Percentiles rank a stretch among this genome's conserved stretches.
Evolutionary conservation across 2,797 vertebrate species (phyloP).

Genomic region (Sebastolobus altivelis): DNA sequence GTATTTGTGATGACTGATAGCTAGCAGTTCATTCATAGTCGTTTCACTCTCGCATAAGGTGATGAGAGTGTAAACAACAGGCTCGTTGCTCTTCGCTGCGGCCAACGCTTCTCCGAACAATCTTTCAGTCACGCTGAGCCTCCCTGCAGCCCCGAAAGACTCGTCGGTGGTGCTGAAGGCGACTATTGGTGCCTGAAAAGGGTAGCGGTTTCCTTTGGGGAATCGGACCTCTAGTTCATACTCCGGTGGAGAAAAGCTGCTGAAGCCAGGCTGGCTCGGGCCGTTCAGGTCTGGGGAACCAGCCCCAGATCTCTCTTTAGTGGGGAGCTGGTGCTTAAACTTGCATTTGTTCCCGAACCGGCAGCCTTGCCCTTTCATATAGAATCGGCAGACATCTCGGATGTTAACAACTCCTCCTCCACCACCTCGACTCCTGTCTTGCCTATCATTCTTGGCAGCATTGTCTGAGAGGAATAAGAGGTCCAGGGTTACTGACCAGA

Average conservation of each 20-base stretch:
- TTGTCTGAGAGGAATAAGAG: slow-evolving; percentile 80
- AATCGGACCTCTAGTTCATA: slow-evolving; percentile 96
- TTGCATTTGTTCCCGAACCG: slow-evolving; percentile 92
- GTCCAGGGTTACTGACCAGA: slow-evolving; percentile 92
- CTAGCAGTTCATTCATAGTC: slow-evolving; percentile 86
- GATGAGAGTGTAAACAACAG: slow-evolving; percentile 92
- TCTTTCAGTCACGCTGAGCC: slow-evolving; percentile 90
- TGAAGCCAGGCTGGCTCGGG: slow-evolving; percentile 87
- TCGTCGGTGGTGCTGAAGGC: slow-evolving; percentile 94
- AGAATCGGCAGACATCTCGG: slow-evolving; percentile 90
- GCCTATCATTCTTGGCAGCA: slow-evolving; percentile 1
- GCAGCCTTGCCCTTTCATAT: slow-evolving; percentile 90
- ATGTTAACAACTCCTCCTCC: slow-evolving; percentile 39
- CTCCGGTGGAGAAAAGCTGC: slow-evolving; percentile 79
- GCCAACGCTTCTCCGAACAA: slow-evolving; percentile 90
- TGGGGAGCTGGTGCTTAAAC: slow-evolving; percentile 90
- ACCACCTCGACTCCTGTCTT: slow-evolving; percentile 23
- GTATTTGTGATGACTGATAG: slow-evolving; percentile 90
- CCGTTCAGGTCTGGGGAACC: slow-evolving; percentile 45
- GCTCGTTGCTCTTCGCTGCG: slow-evolving; percentile 88
- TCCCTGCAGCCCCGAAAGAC: slow-evolving; percentile 87
- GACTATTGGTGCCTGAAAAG: slow-evolving; percentile 92
- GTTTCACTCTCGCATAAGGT: slow-evolving; percentile 91
- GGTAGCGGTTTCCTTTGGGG: slow-evolving; percentile 92
- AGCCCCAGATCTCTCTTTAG: slow-evolving; percentile 58